Conservation (phyloP, 2,797 vertebrate genomes). For the Mus minutoides region DNA sequence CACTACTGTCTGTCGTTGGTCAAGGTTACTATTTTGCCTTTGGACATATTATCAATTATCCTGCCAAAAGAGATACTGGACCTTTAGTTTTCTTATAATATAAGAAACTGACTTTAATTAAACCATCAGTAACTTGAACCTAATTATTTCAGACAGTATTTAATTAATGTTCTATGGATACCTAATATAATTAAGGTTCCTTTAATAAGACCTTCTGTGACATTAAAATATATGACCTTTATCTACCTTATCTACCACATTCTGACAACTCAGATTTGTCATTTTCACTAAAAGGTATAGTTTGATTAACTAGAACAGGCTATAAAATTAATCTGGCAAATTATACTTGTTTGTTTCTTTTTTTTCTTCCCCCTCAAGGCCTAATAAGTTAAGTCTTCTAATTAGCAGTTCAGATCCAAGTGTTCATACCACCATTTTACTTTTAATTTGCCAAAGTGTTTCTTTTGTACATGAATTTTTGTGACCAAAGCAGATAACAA, state of each 20-base stretch:
- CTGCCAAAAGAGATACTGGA: slow-evolving; percentile 92
- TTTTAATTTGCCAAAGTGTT: slow-evolving; percentile 90
- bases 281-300: slow-evolving; percentile 93
- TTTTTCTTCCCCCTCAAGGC: slow-evolving; percentile 84
- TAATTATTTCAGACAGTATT: slow-evolving; percentile 98
- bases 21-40: slow-evolving; percentile 95
- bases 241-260: slow-evolving; percentile 96
- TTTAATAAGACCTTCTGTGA: slow-evolving; percentile 97
- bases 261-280: slow-evolving; percentile 95
- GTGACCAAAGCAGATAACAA: slow-evolving; percentile 93
- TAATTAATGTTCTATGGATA: slow-evolving; percentile 99
- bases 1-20: slow-evolving; percentile 76
- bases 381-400: slow-evolving; percentile 95
- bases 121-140: slow-evolving; percentile 95
- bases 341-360: slow-evolving; percentile 98
- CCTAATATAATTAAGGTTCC: slow-evolving; percentile 98
- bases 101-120: slow-evolving; percentile 95
- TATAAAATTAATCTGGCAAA: slow-evolving; percentile 98
- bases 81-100: slow-evolving; percentile 92
- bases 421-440: slow-evolving; percentile 87
- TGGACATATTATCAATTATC: slow-evolving; percentile 94
- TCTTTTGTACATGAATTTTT: slow-evolving; percentile 93
- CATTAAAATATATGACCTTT: slow-evolving; percentile 97
- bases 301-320: slow-evolving; percentile 93
- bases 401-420: slow-evolving; percentile 92